These are phyloP conservation scores for Xanthia icteritia DNA, from an alignment of 2,888 invertebrate species.

Conservation along the genomic window DNA sequence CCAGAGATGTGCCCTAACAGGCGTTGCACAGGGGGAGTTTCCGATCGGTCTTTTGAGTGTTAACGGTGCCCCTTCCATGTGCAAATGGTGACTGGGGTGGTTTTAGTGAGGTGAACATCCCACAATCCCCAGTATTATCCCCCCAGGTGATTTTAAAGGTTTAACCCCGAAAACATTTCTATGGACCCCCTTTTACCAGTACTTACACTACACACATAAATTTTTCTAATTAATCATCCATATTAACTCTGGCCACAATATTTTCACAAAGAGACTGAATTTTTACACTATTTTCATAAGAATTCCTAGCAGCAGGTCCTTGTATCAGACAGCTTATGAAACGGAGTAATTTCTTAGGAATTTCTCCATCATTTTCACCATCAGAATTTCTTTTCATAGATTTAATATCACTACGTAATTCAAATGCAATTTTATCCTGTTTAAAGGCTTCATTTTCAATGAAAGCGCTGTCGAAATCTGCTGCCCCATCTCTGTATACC, in stretches of 20 bases:
- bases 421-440: slow-evolving; percentile 42
- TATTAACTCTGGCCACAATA: slow-evolving; percentile 5
- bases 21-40: too few species aligned
- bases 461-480: slow-evolving; percentile 4
- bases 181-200: not conserved
- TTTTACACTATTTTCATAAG: slow-evolving; percentile 12
- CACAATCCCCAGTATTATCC: too few species aligned
- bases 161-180: not conserved
- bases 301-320: slow-evolving; percentile 10
- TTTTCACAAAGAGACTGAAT: slow-evolving; percentile 17
- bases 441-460: slow-evolving; percentile 29
- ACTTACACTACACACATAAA: not conserved
- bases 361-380: not conserved
- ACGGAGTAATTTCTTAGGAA: slow-evolving; percentile 31
- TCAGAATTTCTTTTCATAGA: slow-evolving; percentile 23
- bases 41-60: too few species aligned
- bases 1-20: too few species aligned
- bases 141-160: not conserved
- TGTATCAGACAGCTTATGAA: slow-evolving; percentile 24
- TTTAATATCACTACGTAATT: slow-evolving; percentile 25
- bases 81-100: not conserved
- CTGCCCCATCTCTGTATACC: slow-evolving; percentile 19
- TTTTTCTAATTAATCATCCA: slow-evolving; percentile 2
- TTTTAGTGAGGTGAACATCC: not conserved
- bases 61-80: not conserved